Percentiles rank a stretch among this genome's conserved stretches.
These are phyloP conservation scores for Coenonympha glycerion DNA, from an alignment of 2,888 invertebrate species.

Conservation along the genomic window DNA sequence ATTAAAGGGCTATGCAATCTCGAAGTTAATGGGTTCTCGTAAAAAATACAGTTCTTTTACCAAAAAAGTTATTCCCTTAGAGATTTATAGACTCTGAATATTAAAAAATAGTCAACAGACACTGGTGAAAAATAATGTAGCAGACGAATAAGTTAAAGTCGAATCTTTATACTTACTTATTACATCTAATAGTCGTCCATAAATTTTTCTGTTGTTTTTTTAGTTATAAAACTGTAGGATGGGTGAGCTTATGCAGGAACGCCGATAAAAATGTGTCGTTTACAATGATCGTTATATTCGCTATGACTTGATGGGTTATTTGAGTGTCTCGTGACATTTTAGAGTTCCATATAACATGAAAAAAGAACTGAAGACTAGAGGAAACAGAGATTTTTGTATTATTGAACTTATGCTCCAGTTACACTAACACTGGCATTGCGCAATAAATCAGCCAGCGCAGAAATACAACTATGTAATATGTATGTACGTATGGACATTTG, in stretches of 20 bases:
- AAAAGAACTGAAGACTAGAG: no score
- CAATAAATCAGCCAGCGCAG: no score
- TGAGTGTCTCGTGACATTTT: slow-evolving; percentile 15
- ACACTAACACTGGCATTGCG: no score
- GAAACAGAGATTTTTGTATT: no score
- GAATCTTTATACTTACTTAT: no score
- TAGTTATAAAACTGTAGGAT: slow-evolving; percentile 28
- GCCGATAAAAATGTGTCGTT: slow-evolving; percentile 42
- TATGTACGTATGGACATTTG: no score
- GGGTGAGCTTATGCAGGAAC: slow-evolving; percentile 35
- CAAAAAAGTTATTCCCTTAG: not conserved
- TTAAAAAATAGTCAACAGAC: no score
- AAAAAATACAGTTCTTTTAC: not conserved
- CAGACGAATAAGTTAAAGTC: no score
- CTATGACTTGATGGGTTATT: slow-evolving; percentile 40
- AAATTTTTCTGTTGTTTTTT: not conserved
- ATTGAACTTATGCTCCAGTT: no score
- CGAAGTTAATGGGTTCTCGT: not conserved
- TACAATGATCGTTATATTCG: slow-evolving; percentile 42
- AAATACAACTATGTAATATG: no score
- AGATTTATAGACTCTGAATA: not conserved
- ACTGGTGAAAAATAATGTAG: no score
- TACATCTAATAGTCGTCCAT: not conserved
- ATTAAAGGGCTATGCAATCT: slow-evolving; percentile 5
- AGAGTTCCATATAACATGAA: not conserved